Conservation (phyloP, 30 jellyfish, hydroid and myxozoan genomes). For the Rhopilema esculentum region DNA sequence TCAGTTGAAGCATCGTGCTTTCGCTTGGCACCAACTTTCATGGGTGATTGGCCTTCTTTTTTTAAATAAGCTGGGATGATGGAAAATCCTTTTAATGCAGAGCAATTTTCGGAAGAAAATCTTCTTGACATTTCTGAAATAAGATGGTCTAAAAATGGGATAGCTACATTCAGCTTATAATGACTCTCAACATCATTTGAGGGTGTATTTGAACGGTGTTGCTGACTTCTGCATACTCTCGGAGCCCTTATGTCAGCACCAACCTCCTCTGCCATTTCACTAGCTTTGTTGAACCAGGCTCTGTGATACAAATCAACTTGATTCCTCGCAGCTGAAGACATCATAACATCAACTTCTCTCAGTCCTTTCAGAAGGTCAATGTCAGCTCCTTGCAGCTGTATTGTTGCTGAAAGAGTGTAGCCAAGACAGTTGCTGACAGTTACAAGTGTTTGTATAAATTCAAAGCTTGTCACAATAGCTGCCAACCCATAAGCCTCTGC, state of each 20-base stretch:
- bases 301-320: not conserved
- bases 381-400: conserved; percentile 38
- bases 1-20: not conserved
- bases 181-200: not conserved
- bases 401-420: conserved; percentile 27
- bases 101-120: conserved; percentile 4
- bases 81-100: not conserved
- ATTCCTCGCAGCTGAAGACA: not conserved
- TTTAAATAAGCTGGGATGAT: not conserved
- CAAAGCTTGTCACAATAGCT: not conserved
- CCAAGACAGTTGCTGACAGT: conserved; percentile 5
- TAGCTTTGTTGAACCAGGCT: conserved; percentile 4
- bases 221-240: conserved; percentile 1
- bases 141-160: conserved; percentile 19
- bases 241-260: conserved; percentile 3
- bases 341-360: conserved; percentile 7
- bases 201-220: conserved; percentile 3
- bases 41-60: not conserved
- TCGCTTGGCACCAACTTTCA: not conserved
- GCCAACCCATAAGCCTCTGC: conserved; percentile 15
- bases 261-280: not conserved
- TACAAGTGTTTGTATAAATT: conserved; percentile 11
- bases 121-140: not conserved
- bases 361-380: conserved; percentile 9
- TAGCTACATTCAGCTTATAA: conserved; percentile 3